phyloP scores from a whole-genome alignment of 2,888 invertebrate genomes.

The Eumacrocentrus americanus region DNA sequence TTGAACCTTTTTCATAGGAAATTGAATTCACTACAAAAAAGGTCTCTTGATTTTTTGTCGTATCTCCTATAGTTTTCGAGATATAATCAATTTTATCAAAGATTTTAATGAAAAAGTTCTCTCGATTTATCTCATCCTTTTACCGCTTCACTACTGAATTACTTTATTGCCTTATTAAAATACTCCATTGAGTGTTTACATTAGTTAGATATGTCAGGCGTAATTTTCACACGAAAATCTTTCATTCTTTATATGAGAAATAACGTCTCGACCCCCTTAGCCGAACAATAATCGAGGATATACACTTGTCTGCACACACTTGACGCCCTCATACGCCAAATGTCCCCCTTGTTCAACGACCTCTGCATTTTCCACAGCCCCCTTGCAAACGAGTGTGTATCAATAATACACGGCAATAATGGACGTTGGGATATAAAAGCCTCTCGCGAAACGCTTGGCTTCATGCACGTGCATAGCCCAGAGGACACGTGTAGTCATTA shows the following conservation, averaged over 20 bases:
- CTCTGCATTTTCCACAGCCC: constrained; percentile 1
- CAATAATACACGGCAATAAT: constrained; percentile 11
- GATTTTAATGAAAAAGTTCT: too few species aligned
- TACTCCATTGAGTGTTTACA: neutral
- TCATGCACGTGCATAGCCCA: constrained; percentile 39
- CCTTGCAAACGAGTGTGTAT: constrained; percentile 1
- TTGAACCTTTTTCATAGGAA: too few species aligned
- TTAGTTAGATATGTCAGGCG: neutral
- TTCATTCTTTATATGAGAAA: too few species aligned
- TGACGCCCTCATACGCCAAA: constrained; percentile 27
- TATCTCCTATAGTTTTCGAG: too few species aligned
- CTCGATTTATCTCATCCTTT: too few species aligned
- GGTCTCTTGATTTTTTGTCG: too few species aligned
- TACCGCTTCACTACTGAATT: too few species aligned
- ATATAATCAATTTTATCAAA: too few species aligned
- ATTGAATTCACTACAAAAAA: too few species aligned
- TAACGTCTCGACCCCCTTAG: neutral
- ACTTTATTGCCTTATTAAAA: too few species aligned
- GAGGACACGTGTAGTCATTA: constrained; percentile 33
- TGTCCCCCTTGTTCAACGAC: constrained; percentile 29
- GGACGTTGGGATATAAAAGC: neutral
- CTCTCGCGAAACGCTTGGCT: constrained; percentile 20
- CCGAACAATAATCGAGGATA: constrained; percentile 8
- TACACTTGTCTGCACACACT: constrained; percentile 38
- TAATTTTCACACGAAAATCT: constrained; percentile 3